A percentile compares a stretch with the other conserved stretches of the same genome.
Evolutionary conservation across 2,888 invertebrate species (phyloP).

Genomic region (Cerastis rubricosa): DNA sequence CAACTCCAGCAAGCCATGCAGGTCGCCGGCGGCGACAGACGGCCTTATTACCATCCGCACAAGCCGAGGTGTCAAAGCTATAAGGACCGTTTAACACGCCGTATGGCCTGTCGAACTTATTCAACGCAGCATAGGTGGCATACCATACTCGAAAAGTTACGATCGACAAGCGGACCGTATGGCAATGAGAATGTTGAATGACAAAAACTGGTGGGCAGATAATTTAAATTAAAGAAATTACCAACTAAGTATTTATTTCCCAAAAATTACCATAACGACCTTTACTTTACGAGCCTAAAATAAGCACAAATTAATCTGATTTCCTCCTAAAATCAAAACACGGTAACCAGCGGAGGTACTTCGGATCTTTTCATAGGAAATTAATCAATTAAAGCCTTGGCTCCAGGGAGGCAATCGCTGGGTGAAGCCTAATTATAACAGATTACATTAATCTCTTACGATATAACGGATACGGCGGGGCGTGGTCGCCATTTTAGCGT

Average conservation of each 20-base stretch:
- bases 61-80: too few species aligned
- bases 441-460: slow-evolving; percentile 72
- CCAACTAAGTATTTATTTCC: neutral
- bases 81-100: too few species aligned
- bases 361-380: slow-evolving; percentile 69
- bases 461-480: slow-evolving; percentile 58
- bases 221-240: neutral
- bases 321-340: slow-evolving; percentile 52
- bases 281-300: slow-evolving; percentile 27
- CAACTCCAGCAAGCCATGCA: too few species aligned
- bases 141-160: too few species aligned
- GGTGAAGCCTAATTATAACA: slow-evolving; percentile 73
- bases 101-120: too few species aligned
- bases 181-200: too few species aligned
- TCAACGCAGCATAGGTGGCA: too few species aligned
- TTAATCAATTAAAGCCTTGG: slow-evolving; percentile 70
- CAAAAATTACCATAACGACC: slow-evolving; percentile 14
- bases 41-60: too few species aligned
- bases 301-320: slow-evolving; percentile 26
- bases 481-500: slow-evolving; percentile 51
- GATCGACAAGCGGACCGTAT: too few species aligned
- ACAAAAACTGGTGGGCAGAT: neutral
- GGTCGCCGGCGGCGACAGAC: too few species aligned
- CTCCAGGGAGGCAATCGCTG: slow-evolving; percentile 66
- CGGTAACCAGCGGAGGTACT: slow-evolving; percentile 48